Conservation (phyloP, 2,888 invertebrate genomes). For the Rotaria magnacalcarata region DNA sequence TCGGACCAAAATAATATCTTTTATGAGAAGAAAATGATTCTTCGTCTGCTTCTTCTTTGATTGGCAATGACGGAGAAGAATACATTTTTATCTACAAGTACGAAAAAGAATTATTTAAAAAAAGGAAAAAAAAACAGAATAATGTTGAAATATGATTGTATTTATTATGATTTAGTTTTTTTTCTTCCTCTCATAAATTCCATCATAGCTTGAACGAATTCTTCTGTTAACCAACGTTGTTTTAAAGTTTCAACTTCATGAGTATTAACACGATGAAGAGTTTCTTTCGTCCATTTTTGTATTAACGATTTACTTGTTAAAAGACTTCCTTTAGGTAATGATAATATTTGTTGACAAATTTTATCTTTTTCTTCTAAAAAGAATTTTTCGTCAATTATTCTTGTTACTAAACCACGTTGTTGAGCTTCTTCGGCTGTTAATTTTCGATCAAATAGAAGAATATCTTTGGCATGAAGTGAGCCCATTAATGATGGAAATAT, state of each 20-base stretch:
- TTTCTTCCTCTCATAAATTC: constrained; percentile 55
- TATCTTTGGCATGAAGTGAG: constrained; percentile 39
- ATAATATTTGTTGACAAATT: constrained; percentile 53
- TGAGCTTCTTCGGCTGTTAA: constrained; percentile 44
- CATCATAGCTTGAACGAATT: constrained; percentile 66
- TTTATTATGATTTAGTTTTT: neutral
- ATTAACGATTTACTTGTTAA: constrained; percentile 70
- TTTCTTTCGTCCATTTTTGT: constrained; percentile 63
- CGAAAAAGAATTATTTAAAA: neutral
- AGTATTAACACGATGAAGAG: constrained; percentile 68
- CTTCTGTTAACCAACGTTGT: constrained; percentile 67
- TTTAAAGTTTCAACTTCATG: constrained; percentile 69
- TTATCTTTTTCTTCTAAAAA: constrained; percentile 20
- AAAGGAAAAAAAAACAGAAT: neutral
- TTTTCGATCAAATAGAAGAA: constrained; percentile 43
- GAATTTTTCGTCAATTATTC: neutral
- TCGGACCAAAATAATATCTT: constrained; percentile 22
- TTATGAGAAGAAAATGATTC: neutral
- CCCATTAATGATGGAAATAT: constrained; percentile 68
- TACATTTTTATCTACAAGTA: neutral
- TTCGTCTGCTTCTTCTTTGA: neutral
- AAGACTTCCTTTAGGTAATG: constrained; percentile 65
- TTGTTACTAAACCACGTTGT: constrained; percentile 42
- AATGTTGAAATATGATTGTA: neutral
- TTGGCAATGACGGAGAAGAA: neutral